Evolutionary conservation across 1,140 invertebrate genomes (phyloP).

Genomic region (Drosophila bipectinata): DNA sequence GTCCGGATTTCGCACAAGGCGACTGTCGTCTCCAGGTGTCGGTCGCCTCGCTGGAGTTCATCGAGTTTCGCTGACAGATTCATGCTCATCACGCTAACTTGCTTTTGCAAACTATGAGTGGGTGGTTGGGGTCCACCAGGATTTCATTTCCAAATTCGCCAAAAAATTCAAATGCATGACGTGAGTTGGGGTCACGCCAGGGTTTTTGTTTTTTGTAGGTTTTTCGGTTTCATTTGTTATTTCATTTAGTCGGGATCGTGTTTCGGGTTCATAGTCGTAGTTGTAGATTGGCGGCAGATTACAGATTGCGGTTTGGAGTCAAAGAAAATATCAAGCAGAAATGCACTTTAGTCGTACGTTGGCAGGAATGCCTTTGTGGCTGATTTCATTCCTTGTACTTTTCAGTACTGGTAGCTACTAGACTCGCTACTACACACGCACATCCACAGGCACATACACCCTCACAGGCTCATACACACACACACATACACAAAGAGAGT

Average conservation of each 20-base stretch:
- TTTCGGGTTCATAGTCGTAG: conserved; percentile 7
- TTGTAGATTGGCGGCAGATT: conserved; percentile 13
- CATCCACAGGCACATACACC: background rate
- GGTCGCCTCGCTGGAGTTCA: conserved; percentile 93
- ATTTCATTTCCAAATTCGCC: background rate
- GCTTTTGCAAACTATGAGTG: conserved; percentile 92
- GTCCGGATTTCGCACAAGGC: conserved; percentile 95
- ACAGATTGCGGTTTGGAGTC: conserved; percentile 45
- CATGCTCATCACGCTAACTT: conserved; percentile 98
- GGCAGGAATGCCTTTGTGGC: conserved; percentile 51
- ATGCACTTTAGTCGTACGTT: conserved; percentile 73
- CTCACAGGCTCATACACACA: background rate
- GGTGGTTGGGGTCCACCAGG: conserved; percentile 32
- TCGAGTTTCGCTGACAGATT: conserved; percentile 96
- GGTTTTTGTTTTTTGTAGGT: conserved; percentile 3
- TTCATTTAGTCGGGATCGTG: conserved; percentile 8
- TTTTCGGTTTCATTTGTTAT: conserved; percentile 16
- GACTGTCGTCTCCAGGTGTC: conserved; percentile 94
- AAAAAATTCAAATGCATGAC: background rate
- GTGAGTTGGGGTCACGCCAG: conserved; percentile 44
- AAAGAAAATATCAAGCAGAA: conserved; percentile 74
- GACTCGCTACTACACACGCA: conserved; percentile 15
- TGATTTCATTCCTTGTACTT: conserved; percentile 27
- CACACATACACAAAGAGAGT: conserved; percentile 33
- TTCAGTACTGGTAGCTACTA: conserved; percentile 26